These are phyloP conservation scores for Otolemur garnettii DNA, from an alignment of 2,113 vertebrate species.

Conservation along the genomic window DNA sequence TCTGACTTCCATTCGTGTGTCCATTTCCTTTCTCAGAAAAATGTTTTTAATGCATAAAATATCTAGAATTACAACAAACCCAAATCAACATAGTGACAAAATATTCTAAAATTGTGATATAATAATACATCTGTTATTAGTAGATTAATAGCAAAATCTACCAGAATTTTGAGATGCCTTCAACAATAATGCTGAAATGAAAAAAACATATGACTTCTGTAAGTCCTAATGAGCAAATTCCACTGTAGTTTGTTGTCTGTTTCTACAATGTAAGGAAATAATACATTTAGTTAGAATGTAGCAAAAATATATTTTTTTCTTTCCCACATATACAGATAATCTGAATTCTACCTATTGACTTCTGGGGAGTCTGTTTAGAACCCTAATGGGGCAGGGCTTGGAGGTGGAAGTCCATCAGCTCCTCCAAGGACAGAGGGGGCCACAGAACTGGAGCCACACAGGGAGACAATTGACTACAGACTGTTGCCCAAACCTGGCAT, in stretches of 20 bases:
- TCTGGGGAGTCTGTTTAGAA: neutral
- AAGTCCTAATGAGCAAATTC: neutral
- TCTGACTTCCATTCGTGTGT: neutral
- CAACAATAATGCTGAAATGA: neutral
- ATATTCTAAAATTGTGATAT: slow-evolving; percentile 47
- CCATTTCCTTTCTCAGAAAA: slow-evolving; percentile 1
- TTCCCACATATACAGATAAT: neutral
- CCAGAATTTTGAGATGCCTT: neutral
- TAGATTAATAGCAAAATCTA: slow-evolving; percentile 40
- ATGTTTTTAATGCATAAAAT: slow-evolving; percentile 53
- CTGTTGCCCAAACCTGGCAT: slow-evolving; percentile 7
- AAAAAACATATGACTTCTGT: neutral
- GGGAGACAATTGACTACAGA: neutral
- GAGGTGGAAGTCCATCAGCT: neutral
- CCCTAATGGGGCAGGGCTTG: neutral
- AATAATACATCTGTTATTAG: neutral
- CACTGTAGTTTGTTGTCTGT: neutral
- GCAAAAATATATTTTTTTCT: slow-evolving; percentile 37
- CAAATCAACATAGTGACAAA: slow-evolving; percentile 24
- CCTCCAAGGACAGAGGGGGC: neutral
- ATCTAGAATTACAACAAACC: slow-evolving; percentile 58
- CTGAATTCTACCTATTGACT: neutral
- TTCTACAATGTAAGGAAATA: slow-evolving; percentile 46
- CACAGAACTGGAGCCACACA: neutral
- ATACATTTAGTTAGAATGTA: slow-evolving; percentile 34